Evolutionary conservation across 2,113 vertebrate genomes (phyloP).

Genomic region (Girardinichthys multiradiatus): DNA sequence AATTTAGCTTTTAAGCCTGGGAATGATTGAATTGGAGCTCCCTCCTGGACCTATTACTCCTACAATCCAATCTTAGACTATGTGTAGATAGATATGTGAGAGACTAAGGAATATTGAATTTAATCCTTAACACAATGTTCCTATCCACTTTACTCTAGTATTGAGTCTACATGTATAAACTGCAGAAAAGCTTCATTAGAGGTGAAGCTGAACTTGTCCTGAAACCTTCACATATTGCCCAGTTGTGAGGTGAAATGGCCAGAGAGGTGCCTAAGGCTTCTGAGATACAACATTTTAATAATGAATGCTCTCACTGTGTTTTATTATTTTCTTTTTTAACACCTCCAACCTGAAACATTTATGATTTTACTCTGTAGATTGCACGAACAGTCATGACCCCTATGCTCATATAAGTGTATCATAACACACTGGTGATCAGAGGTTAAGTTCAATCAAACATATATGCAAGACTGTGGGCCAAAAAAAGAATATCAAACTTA

Average conservation of each 20-base stretch:
- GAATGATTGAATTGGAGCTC: too few species aligned
- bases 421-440: background rate
- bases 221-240: background rate
- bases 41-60: too few species aligned
- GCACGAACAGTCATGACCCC: background rate
- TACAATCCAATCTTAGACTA: too few species aligned
- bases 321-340: background rate
- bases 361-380: background rate
- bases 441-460: background rate
- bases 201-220: constrained; percentile 1
- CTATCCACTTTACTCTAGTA: background rate
- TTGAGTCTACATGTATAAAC: background rate
- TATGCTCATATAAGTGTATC: background rate
- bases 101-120: background rate
- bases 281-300: background rate
- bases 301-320: background rate
- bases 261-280: background rate
- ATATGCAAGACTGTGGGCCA: background rate
- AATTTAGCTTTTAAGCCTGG: too few species aligned
- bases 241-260: background rate
- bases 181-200: background rate
- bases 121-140: background rate
- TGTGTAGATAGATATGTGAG: too few species aligned
- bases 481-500: background rate
- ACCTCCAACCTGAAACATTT: background rate